phyloP scores from a whole-genome alignment of 2,888 invertebrate genomes.

The Stramonita haemastoma region DNA sequence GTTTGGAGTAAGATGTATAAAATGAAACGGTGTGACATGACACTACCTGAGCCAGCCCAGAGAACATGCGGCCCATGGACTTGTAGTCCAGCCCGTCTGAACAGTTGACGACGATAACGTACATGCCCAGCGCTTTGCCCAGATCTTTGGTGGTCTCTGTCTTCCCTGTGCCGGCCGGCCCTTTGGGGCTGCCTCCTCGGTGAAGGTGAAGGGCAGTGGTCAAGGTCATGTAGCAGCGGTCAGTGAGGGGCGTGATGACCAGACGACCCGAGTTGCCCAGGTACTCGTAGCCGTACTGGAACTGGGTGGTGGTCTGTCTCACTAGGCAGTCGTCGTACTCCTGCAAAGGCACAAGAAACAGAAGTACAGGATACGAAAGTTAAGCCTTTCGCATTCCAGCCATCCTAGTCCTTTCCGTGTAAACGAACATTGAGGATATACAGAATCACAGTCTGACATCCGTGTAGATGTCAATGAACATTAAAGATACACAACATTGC shows the following conservation, averaged over 20 bases:
- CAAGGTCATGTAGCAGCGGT: conserved; percentile 93
- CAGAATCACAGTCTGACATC: too few species aligned
- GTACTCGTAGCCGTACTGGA: conserved; percentile 91
- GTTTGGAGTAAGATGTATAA: too few species aligned
- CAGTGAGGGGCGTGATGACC: conserved; percentile 93
- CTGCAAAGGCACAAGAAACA: conserved; percentile 50
- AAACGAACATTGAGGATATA: too few species aligned
- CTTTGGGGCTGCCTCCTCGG: conserved; percentile 93
- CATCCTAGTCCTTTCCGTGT: too few species aligned
- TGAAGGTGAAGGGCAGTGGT: conserved; percentile 92
- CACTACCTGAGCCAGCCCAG: conserved; percentile 81
- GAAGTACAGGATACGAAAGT: too few species aligned
- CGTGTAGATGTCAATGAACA: too few species aligned
- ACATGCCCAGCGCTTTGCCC: conserved; percentile 91
- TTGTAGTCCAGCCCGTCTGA: conserved; percentile 94
- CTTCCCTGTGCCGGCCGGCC: conserved; percentile 92
- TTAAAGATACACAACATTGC: too few species aligned
- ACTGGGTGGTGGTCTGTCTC: conserved; percentile 87
- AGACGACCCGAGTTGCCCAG: conserved; percentile 92
- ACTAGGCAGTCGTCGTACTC: conserved; percentile 87
- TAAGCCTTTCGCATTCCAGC: too few species aligned
- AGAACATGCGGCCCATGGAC: conserved; percentile 92
- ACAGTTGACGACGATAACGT: conserved; percentile 95
- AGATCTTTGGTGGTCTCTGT: conserved; percentile 95
- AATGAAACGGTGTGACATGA: background rate